Base-by-base conservation (phyloP, 2,113 vertebrate genomes). In the Acrocephalus kingi region DNA sequence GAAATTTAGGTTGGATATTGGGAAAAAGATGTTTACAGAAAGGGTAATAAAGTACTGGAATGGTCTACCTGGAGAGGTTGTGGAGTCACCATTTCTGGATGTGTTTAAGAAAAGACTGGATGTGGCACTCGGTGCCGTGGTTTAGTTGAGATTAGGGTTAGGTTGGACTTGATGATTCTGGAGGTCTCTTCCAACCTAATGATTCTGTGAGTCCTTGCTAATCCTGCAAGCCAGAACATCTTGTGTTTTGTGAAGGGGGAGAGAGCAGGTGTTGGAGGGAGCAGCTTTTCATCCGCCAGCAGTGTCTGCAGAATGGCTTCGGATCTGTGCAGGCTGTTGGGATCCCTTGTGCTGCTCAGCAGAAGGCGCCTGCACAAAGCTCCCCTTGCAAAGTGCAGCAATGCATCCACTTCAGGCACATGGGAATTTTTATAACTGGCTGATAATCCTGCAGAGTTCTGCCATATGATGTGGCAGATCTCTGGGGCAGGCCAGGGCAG, bases 261-360 rank as follows among this genome's bases (percentile, higher is more conserved):
- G 21, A 48, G 21, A 58, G 73, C 6, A 7, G 59, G 55, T 24
- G 2, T 51, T 56, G 8, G 46, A 20, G n/a, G 59, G 39, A 75
- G 45, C 17, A 7, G 30, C 31, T 76, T 35, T 58, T 6, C 31
- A 4, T 5, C 54, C 3, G 22, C 9, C 16, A 13, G 37, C 37
- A 9, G 9, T 39, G 37, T 33, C 79, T 51, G 84, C 16, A 30
- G n/a, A 11, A 14, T 13, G 41, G 5, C 23, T 59, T 11, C 0
- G 9, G 5, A 1, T 5, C 22, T 10, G 37, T 39, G 9, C 8
- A 39, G 28, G 35, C 0, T 39, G 13, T 23, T 2, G 2, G 0
- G 2, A 5, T 62, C 20, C 27, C 37, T 9, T 9, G 71, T 61
- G 74, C 78, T 58, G 62, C 74, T 67, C 41, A 2, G 5, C 56